A percentile compares a stretch with the other conserved stretches of the same genome.
Conservation (phyloP, 2,113 vertebrate genomes). For the Chionodraco myersi region DNA sequence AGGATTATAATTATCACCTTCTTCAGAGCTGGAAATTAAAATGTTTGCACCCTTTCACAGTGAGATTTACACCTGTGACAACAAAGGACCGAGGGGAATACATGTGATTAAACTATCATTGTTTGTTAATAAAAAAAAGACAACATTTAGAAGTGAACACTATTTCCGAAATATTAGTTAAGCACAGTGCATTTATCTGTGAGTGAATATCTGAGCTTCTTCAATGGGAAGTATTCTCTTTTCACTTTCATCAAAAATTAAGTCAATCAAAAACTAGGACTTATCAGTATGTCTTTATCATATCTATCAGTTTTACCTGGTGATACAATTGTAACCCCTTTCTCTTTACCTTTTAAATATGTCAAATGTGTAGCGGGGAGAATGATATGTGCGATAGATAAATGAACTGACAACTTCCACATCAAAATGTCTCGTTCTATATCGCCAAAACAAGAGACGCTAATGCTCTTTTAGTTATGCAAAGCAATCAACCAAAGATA, state of each 20-base stretch:
- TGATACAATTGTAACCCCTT: constrained; percentile 4
- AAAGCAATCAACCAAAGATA: constrained; percentile 38
- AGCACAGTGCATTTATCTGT: neutral
- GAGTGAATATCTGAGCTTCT: neutral
- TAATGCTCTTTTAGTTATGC: constrained; percentile 13
- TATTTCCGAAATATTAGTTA: too few species aligned
- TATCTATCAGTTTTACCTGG: neutral
- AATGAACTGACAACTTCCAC: constrained; percentile 53
- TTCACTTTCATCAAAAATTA: neutral
- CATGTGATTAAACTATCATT: neutral
- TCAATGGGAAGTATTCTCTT: neutral
- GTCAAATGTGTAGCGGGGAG: constrained; percentile 34
- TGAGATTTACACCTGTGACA: neutral
- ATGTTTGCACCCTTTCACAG: neutral
- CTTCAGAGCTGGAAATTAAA: constrained; percentile 17
- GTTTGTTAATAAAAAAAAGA: too few species aligned
- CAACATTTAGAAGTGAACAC: too few species aligned
- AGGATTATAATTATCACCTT: constrained; percentile 47
- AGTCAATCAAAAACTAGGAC: neutral
- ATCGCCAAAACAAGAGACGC: neutral
- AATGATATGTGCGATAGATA: constrained; percentile 25
- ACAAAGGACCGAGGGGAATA: neutral
- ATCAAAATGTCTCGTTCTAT: constrained; percentile 35
- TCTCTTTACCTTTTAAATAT: constrained; percentile 31
- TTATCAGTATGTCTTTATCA: neutral